Percentiles rank a stretch among this genome's conserved stretches.
Evolutionary conservation across 1,140 invertebrate species (phyloP).

Genomic region (Aphelinus atriplicis): DNA sequence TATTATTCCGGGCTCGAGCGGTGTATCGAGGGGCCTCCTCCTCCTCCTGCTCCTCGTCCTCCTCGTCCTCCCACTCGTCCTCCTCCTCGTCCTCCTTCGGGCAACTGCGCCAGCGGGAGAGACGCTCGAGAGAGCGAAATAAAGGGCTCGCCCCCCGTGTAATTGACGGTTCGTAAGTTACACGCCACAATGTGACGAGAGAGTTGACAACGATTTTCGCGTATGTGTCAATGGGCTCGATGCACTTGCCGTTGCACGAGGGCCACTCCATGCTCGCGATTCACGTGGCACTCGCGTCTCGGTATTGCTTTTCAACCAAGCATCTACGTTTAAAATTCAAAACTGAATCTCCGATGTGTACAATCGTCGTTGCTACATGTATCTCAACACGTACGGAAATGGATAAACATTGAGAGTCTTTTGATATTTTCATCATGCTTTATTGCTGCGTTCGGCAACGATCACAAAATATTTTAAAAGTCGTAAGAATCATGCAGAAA

Average conservation of each 20-base stretch:
- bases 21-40: slow-evolving; percentile 11
- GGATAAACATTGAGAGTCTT: no score
- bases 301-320: no score
- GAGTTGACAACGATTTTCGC: background rate
- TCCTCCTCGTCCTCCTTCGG: background rate
- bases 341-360: background rate
- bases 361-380: background rate
- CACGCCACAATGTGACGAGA: background rate
- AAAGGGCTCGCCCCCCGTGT: no score
- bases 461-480: no score
- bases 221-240: slow-evolving; percentile 1
- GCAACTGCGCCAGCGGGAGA: background rate
- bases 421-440: no score
- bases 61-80: background rate
- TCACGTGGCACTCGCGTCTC: background rate
- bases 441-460: no score
- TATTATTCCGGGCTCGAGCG: background rate
- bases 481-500: no score
- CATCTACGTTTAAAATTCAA: background rate
- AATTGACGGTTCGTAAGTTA: slow-evolving; percentile 7
- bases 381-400: no score
- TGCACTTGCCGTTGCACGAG: background rate
- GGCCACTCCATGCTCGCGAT: background rate
- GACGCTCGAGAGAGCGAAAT: background rate
- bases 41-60: background rate